Evolutionary conservation across 2,113 vertebrate species (phyloP).

Genomic region (Sminthopsis crassicaudata): DNA sequence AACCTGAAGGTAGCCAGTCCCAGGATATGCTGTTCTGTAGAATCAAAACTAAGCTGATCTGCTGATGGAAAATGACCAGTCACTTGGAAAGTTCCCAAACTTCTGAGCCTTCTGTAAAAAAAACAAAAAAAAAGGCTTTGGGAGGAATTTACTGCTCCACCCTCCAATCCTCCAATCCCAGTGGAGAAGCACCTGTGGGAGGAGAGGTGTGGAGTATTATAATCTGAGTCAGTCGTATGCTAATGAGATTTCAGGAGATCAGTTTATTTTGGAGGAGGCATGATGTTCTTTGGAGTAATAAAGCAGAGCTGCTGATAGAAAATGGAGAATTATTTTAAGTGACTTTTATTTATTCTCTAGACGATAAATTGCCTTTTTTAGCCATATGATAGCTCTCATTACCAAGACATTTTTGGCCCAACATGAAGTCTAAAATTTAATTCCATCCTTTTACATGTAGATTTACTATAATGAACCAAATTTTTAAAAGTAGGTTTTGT

Average conservation of each 20-base stretch:
- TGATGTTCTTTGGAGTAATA: not conserved
- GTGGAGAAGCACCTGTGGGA: not conserved
- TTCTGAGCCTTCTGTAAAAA: not conserved
- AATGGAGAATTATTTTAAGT: not conserved
- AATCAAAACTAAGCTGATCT: not conserved
- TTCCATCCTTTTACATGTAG: conserved; percentile 3
- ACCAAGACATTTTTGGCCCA: conserved; percentile 1
- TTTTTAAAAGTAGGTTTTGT: no score
- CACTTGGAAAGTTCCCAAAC: not conserved
- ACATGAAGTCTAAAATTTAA: not conserved
- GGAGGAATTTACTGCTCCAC: not conserved
- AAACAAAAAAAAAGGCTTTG: not conserved
- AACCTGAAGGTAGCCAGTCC: not conserved
- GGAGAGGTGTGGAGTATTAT: not conserved
- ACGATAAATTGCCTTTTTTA: conserved; percentile 1
- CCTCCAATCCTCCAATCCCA: not conserved
- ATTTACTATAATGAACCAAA: not conserved
- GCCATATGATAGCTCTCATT: not conserved
- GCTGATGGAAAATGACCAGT: not conserved
- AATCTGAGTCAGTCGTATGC: no score
- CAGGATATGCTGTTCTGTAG: not conserved
- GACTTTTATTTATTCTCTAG: conserved; percentile 7
- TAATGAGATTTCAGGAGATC: not conserved
- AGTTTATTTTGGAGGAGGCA: not conserved
- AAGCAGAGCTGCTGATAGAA: not conserved